Conservation (phyloP, 64 coral and sea anemone species). For the Dendronephthya gigantea region DNA sequence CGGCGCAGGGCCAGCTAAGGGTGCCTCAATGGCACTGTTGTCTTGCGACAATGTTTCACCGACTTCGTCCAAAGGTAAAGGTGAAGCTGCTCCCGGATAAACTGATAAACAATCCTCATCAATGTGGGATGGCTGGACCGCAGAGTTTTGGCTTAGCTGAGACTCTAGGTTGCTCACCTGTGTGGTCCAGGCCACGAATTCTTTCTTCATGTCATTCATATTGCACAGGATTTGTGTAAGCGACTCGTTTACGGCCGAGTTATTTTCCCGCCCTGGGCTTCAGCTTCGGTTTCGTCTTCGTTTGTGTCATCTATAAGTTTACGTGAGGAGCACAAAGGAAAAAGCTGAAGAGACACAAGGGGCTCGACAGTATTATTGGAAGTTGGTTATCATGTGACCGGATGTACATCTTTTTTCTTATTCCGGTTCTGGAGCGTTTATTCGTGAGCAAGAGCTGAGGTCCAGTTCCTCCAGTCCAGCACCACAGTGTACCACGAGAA, state of each 20-base stretch:
- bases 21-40: background rate
- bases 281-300: background rate
- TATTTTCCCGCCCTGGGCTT: background rate
- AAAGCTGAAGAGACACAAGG: background rate
- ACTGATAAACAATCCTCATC: background rate
- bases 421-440: too few relatives aligned
- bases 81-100: background rate
- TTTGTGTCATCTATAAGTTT: background rate
- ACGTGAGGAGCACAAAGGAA: background rate
- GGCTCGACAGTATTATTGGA: too few relatives aligned
- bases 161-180: background rate
- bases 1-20: slow-evolving; percentile 8
- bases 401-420: too few relatives aligned
- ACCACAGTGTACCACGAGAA: too few relatives aligned
- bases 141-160: background rate
- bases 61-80: too few relatives aligned
- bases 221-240: background rate
- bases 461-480: too few relatives aligned
- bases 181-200: background rate
- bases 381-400: too few relatives aligned
- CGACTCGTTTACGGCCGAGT: background rate
- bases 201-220: background rate
- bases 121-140: background rate
- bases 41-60: background rate
- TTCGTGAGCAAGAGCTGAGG: too few relatives aligned